Evolutionary conservation across 2,888 invertebrate genomes (phyloP).

Genomic region (Nasonovia ribisnigri): DNA sequence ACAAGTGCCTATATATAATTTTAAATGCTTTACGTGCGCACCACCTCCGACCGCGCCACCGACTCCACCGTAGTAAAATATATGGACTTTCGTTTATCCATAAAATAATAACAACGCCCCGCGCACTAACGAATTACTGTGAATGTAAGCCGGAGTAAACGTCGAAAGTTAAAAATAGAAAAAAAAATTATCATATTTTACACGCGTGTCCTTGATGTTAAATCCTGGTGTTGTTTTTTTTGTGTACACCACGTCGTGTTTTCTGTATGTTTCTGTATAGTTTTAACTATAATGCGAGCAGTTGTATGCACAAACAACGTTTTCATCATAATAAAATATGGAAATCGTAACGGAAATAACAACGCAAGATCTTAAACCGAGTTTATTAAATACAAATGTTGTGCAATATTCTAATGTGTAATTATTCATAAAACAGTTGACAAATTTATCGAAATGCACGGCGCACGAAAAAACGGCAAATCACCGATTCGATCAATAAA

Average conservation of each 20-base stretch:
- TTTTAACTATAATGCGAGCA: neutral
- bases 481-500: neutral
- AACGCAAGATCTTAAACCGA: neutral
- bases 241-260: neutral
- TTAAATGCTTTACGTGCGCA: constrained; percentile 2
- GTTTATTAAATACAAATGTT: neutral
- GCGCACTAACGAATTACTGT: neutral
- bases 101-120: constrained; percentile 7
- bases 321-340: neutral
- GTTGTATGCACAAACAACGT: neutral
- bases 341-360: neutral
- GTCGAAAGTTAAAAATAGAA: neutral
- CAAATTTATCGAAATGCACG: neutral
- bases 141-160: neutral
- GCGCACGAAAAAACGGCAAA: neutral
- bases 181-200: constrained; percentile 1
- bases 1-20: neutral
- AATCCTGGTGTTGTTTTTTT: constrained; percentile 13
- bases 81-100: neutral
- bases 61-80: neutral
- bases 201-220: neutral
- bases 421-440: neutral
- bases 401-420: neutral
- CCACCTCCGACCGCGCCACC: neutral
- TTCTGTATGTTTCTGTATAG: neutral